A percentile compares a stretch with the other conserved stretches of the same genome.
These are phyloP conservation scores for Acrobeloides nanus DNA, from an alignment of 2,888 invertebrate genomes.

Conservation along the genomic window DNA sequence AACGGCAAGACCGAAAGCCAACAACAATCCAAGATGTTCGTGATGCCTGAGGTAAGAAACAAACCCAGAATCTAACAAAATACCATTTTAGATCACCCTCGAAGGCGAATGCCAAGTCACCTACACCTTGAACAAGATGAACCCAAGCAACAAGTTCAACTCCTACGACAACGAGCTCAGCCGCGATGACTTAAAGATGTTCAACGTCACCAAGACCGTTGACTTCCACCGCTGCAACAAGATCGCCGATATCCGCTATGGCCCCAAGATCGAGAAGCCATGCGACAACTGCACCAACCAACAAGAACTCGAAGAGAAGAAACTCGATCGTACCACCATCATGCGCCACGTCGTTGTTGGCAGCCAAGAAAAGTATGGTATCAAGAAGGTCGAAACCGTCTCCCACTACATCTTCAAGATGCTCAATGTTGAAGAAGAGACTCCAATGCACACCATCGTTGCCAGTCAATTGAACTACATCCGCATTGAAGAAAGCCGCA, in stretches of 20 bases:
- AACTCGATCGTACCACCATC: too few species aligned
- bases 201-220: conserved; percentile 30
- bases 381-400: conserved; percentile 18
- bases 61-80: too few species aligned
- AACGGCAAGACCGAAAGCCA: too few species aligned
- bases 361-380: conserved; percentile 25
- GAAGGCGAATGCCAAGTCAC: conserved; percentile 21
- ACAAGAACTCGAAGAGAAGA: too few species aligned
- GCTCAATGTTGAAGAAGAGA: conserved; percentile 18
- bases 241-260: conserved; percentile 22
- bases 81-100: conserved; percentile 14
- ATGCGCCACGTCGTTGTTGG: too few species aligned
- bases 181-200: background rate
- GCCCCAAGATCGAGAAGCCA: too few species aligned
- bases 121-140: conserved; percentile 18
- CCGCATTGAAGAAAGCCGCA: too few species aligned
- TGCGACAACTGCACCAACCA: too few species aligned
- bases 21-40: too few species aligned
- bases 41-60: too few species aligned
- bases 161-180: too few species aligned
- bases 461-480: conserved; percentile 14
- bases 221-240: conserved; percentile 28
- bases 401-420: conserved; percentile 34
- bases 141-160: conserved; percentile 2
- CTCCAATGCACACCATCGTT: conserved; percentile 26